A percentile compares a stretch with the other conserved stretches of the same genome.
Conservation (phyloP, 2,797 vertebrate species). For the Pteropus rufus region DNA sequence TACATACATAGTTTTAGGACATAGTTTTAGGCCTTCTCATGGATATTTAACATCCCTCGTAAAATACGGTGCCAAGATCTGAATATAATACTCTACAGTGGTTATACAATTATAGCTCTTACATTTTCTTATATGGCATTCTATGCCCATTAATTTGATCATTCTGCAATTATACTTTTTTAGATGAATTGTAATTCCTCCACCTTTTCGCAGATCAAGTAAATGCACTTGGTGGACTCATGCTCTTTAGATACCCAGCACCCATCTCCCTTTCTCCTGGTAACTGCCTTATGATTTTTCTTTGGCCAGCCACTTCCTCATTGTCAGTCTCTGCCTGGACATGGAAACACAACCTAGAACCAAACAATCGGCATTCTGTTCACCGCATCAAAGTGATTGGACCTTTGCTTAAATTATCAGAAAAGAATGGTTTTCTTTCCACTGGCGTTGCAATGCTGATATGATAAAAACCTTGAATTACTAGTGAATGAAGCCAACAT, state of each 20-base stretch:
- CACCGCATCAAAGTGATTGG: not conserved
- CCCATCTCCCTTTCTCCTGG: not conserved
- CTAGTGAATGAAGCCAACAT: not conserved
- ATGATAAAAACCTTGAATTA: not conserved
- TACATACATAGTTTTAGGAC: not conserved
- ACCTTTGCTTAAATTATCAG: not conserved
- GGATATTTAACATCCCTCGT: not conserved
- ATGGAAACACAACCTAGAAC: not conserved
- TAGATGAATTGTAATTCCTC: not conserved
- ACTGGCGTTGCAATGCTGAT: not conserved
- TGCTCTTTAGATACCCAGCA: not conserved
- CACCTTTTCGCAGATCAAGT: not conserved
- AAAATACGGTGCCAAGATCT: not conserved
- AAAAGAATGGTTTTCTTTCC: not conserved
- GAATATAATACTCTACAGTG: not conserved
- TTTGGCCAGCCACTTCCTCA: not conserved
- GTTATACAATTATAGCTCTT: not conserved
- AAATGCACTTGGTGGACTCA: not conserved
- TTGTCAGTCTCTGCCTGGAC: not conserved
- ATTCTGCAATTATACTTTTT: not conserved
- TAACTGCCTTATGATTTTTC: not conserved
- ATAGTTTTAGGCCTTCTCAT: not conserved
- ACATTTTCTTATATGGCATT: not conserved
- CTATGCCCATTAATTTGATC: not conserved
- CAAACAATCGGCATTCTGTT: not conserved